Percentiles rank a stretch among this genome's conserved stretches.
phyloP scores from a whole-genome alignment of 2,113 vertebrate species.

The Cyprinodon brontotheroides region DNA sequence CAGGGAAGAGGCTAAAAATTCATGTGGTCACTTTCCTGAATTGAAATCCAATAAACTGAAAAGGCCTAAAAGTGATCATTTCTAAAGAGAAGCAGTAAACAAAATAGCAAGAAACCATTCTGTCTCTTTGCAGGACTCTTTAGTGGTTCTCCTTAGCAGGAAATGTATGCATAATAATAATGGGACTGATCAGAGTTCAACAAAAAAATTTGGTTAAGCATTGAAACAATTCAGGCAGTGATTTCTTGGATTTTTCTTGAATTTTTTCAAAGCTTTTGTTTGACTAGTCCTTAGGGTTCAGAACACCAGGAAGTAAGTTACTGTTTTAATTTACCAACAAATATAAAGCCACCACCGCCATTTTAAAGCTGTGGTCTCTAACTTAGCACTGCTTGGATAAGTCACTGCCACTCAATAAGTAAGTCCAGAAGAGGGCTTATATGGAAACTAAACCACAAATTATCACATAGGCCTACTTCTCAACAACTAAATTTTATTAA shows the following conservation, averaged over 20 bases:
- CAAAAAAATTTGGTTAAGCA: not conserved
- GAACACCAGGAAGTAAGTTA: no score
- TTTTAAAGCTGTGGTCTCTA: no score
- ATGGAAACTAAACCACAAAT: no score
- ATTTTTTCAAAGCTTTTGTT: not conserved
- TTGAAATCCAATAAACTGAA: slow-evolving; percentile 54
- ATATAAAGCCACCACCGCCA: no score
- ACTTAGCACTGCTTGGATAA: no score
- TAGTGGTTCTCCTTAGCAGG: not conserved
- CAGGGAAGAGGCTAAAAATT: slow-evolving; percentile 47
- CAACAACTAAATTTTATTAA: no score
- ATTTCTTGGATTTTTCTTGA: not conserved
- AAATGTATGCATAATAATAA: not conserved
- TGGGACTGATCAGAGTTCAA: not conserved
- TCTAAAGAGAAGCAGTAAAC: slow-evolving; percentile 20
- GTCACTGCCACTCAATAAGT: no score
- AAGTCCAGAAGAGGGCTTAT: no score
- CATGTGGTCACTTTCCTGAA: slow-evolving; percentile 60
- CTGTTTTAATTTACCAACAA: no score
- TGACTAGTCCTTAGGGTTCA: no score
- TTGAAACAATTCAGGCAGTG: not conserved
- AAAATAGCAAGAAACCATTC: not conserved
- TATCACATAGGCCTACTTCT: no score
- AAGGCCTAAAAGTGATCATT: slow-evolving; percentile 22
- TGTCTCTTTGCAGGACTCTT: not conserved